Evolutionary conservation across 1,140 invertebrate genomes (phyloP), one percentile per base, ranked within the genome.

Genomic region (Lordiphosa mommai): DNA sequence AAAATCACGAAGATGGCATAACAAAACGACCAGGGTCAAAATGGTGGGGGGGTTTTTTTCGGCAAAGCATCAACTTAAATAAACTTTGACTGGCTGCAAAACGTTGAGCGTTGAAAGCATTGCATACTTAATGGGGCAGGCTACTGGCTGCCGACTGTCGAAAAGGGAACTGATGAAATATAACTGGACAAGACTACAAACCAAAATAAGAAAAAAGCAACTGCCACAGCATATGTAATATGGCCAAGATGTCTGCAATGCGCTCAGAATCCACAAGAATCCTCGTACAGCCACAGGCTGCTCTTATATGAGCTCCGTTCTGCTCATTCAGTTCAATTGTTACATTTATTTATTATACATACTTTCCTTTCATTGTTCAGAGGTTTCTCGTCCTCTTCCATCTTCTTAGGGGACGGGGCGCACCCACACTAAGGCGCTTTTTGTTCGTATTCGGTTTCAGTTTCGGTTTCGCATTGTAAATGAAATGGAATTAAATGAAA

Each of bases 401-500:
- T 14, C 13, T 10, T 4, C 17, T 6, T n/a, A 12, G 27, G 29
- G 44, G 29, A 38, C 5, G 40, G 13, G 12, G n/a, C 37, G 14
- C 72, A 67, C 71, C 69, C 72, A 52, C 56, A 76, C 59, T 67
- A 60, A 38, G 48, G 61, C 52, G 57, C 47, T 50, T 74, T 74
- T 61, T 52, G 38, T 65, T 73, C 52, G 48, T 57, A 63, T 16
- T 20, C 17, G 14, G 30, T 9, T 50, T 38, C 14, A 58, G 67
- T 57, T 70, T 67, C 53, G 63, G 61, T 67, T 74, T 80, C 76
- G 66, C 71, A 76, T 80, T 82, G 76, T 82, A 82, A 82, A 80
- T 80, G 76, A 82, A 80, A 80, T 80, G 76, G 76, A 82, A 82
- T 80, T 80, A 80, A 80, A 80, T 80, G 71, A 80, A 80, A 80